phyloP scores from a whole-genome alignment of 2,113 vertebrate species.

The Stictonetta naevosa region DNA sequence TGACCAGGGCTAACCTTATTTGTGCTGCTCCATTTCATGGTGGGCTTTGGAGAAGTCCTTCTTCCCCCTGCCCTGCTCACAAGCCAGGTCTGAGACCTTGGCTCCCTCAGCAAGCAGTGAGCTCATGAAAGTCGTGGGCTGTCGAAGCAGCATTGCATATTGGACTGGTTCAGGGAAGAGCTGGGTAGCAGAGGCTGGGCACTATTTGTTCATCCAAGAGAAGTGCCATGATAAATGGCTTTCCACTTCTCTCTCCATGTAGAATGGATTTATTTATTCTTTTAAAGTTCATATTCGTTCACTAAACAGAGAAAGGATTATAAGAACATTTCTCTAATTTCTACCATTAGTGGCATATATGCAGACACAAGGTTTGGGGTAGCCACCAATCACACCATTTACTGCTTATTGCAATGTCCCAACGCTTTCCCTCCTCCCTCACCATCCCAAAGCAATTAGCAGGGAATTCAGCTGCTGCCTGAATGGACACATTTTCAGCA shows the following conservation, averaged over 20 bases:
- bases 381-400: not conserved
- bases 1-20: not conserved
- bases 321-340: not conserved
- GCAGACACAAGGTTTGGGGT: not conserved
- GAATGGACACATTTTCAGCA: constrained; percentile 51
- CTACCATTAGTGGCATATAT: not conserved
- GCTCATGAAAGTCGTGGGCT: not conserved
- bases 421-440: not conserved
- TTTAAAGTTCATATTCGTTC: not conserved
- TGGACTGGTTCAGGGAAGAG: not conserved
- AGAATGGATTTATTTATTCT: not conserved
- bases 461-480: constrained; percentile 50
- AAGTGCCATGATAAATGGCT: not conserved
- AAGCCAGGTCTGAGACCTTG: rapidly evolving
- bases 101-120: not conserved
- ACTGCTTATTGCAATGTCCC: constrained; percentile 13
- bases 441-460: not conserved
- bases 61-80: not conserved
- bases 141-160: rapidly evolving
- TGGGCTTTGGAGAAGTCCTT: not conserved
- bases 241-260: not conserved
- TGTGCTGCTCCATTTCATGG: not conserved
- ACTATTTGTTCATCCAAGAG: not conserved
- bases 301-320: not conserved
- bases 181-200: not conserved